phyloP scores from a whole-genome alignment of 2,113 vertebrate genomes.

The Neogobius melanostomus region DNA sequence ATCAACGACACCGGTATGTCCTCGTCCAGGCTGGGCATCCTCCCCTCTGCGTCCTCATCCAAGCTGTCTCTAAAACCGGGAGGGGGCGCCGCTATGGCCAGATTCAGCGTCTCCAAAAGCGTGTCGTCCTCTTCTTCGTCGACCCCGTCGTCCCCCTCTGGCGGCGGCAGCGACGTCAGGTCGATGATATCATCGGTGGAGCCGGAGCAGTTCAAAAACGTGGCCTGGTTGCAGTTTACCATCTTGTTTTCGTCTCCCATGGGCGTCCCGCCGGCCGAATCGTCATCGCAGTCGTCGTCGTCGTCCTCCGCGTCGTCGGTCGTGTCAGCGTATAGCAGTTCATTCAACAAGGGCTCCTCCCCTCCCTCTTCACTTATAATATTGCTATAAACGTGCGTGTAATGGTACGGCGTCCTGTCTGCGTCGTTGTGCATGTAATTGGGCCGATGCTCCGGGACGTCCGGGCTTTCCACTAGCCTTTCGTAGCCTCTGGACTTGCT shows the following conservation, averaged over 20 bases:
- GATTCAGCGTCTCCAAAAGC: conserved; percentile 89
- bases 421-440: conserved; percentile 78
- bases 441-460: conserved; percentile 78
- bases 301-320: conserved; percentile 93
- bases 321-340: conserved; percentile 90
- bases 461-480: conserved; percentile 86
- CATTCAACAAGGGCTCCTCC: conserved; percentile 89
- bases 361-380: conserved; percentile 83
- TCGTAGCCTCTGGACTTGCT: conserved; percentile 86
- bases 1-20: conserved; percentile 94
- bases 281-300: conserved; percentile 93
- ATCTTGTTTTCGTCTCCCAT: conserved; percentile 26
- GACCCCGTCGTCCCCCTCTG: conserved; percentile 88
- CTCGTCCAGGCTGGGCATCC: conserved; percentile 69
- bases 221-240: conserved; percentile 54
- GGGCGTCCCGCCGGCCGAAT: conserved; percentile 77
- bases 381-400: conserved; percentile 87
- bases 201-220: conserved; percentile 86
- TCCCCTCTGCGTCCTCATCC: conserved; percentile 83
- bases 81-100: conserved; percentile 93
- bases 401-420: conserved; percentile 82
- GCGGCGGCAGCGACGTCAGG: conserved; percentile 89
- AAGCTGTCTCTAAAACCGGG: conserved; percentile 94
- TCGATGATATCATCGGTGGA: conserved; percentile 97
- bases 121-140: conserved; percentile 90